These are phyloP conservation scores for Heliconius charithonia DNA, from an alignment of 2,888 invertebrate species.

Conservation along the genomic window DNA sequence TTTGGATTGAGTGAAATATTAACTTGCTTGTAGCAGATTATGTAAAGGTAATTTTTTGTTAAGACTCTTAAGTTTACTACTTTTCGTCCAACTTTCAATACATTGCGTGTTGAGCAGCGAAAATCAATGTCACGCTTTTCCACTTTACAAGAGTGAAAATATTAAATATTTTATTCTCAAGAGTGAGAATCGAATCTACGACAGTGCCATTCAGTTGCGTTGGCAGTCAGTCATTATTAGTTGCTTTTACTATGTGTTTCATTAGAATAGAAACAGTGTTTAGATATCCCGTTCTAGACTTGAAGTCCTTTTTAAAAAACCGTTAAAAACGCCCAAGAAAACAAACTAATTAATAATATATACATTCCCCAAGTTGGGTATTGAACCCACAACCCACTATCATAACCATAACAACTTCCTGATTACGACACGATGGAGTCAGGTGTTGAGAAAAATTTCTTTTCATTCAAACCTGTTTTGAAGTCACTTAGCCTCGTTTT, in stretches of 20 bases:
- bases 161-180: too few species aligned
- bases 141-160: too few species aligned
- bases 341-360: neutral
- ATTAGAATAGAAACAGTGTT: too few species aligned
- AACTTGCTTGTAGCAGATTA: too few species aligned
- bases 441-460: slow-evolving; percentile 18
- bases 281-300: too few species aligned
- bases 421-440: neutral
- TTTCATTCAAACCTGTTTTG: slow-evolving; percentile 30
- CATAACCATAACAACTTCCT: neutral
- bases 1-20: neutral
- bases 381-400: neutral
- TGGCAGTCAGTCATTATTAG: too few species aligned
- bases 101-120: neutral
- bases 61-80: neutral
- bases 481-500: slow-evolving; percentile 36
- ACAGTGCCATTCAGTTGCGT: too few species aligned
- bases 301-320: too few species aligned
- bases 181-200: too few species aligned
- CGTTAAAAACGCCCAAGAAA: neutral
- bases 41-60: neutral
- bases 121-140: neutral
- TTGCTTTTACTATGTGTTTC: too few species aligned
- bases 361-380: neutral
- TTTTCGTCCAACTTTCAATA: too few species aligned